These are phyloP conservation scores for Amphiprion percula DNA, from an alignment of 2,113 vertebrate species.

Conservation along the genomic window DNA sequence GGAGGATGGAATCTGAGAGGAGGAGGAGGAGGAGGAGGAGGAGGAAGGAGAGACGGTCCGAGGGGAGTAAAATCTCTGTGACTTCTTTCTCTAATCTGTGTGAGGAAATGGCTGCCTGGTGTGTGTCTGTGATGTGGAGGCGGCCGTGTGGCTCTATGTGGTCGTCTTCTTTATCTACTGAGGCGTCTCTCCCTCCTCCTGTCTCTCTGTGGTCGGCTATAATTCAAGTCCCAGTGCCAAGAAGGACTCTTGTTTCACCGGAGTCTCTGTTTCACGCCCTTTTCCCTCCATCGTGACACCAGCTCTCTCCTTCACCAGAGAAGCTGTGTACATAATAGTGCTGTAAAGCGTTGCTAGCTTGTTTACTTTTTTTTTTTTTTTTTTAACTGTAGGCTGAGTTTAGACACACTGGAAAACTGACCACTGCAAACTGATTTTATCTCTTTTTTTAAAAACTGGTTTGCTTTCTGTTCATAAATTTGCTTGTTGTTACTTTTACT, in stretches of 20 bases:
- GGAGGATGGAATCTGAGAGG: constrained; percentile 54
- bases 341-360: constrained; percentile 73
- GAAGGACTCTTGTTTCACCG: constrained; percentile 65
- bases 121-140: constrained; percentile 37
- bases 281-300: constrained; percentile 48
- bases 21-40: constrained; percentile 19
- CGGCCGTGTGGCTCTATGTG: constrained; percentile 41
- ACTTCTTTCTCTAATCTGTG: constrained; percentile 47
- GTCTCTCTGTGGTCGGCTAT: constrained; percentile 53
- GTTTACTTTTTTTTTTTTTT: constrained; percentile 53
- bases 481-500: constrained; percentile 68
- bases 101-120: constrained; percentile 60
- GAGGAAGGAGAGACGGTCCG: constrained; percentile 34
- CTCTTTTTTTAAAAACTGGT: constrained; percentile 53
- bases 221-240: constrained; percentile 73
- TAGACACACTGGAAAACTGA: constrained; percentile 67
- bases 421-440: constrained; percentile 62
- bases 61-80: constrained; percentile 38
- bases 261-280: constrained; percentile 65
- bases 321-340: constrained; percentile 81
- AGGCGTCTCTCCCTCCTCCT: constrained; percentile 32
- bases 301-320: constrained; percentile 57
- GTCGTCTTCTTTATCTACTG: constrained; percentile 49
- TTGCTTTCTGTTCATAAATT: constrained; percentile 73
- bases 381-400: constrained; percentile 63